phyloP scores from a whole-genome alignment of 2,888 invertebrate species.

The Drosophila cognata region DNA sequence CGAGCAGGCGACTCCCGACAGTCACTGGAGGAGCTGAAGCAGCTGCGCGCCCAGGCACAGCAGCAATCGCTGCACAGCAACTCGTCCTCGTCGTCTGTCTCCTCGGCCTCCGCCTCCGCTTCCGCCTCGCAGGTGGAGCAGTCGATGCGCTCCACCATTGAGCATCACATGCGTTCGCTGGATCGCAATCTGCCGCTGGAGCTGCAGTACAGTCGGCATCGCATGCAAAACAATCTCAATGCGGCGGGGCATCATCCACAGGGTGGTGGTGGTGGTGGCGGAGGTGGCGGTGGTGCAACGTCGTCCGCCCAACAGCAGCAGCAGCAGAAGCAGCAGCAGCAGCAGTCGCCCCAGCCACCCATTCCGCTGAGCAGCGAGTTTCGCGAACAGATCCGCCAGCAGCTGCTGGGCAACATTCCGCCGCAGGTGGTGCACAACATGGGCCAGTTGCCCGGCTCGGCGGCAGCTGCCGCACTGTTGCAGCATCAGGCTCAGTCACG shows the following conservation, averaged over 20 bases:
- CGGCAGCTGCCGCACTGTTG: conserved; percentile 83
- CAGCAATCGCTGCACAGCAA: conserved; percentile 72
- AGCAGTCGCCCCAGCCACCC: conserved; percentile 67
- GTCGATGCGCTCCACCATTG: conserved; percentile 83
- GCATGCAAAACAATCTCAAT: conserved; percentile 76
- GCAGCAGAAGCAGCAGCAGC: conserved; percentile 51
- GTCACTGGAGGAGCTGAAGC: conserved; percentile 82
- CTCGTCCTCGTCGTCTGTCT: conserved; percentile 61
- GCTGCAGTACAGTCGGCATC: conserved; percentile 85
- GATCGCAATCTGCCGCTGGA: conserved; percentile 85
- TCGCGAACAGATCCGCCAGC: conserved; percentile 84
- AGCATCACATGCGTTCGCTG: conserved; percentile 85
- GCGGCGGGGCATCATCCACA: conserved; percentile 31
- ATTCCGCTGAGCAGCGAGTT: conserved; percentile 84
- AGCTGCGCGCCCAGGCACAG: conserved; percentile 81
- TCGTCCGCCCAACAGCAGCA: conserved; percentile 30
- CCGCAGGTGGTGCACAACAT: conserved; percentile 82
- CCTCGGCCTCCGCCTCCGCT: conserved; percentile 52
- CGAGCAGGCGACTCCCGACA: conserved; percentile 78
- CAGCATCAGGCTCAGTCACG: conserved; percentile 84
- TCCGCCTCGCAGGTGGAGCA: conserved; percentile 75
- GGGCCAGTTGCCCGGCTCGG: conserved; percentile 81
- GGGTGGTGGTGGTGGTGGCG: neutral
- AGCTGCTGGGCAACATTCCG: conserved; percentile 82
- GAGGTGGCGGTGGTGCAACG: neutral